Base-by-base conservation (phyloP, 2,888 invertebrate genomes). In the Heliconius aoede region DNA sequence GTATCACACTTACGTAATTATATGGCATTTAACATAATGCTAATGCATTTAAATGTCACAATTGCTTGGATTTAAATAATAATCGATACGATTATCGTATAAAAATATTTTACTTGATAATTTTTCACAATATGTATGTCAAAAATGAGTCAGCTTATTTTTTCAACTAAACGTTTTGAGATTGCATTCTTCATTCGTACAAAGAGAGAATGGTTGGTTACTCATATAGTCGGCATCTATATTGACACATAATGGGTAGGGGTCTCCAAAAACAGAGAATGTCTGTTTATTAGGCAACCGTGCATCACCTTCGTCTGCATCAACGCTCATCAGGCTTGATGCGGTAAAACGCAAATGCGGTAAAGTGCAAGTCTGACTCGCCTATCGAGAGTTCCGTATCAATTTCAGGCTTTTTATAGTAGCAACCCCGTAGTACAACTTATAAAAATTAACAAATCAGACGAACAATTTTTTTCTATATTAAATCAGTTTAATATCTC, bases 11-110 rank as follows among this genome's bases (percentile, higher is more conserved):
- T 36, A 40, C 65, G 65, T 65, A 36, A 65, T 26, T 40, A 40
- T 65, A 65, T 40, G 65, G 24, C 36, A 65, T 65, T 65, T 65
- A 65, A 24, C 26, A 65, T 26, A 24, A 40, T 65, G 36, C 65
- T 32, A 36, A 64, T 36, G 24, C 21, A 40, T 65, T 65, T 65
- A 65, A 40, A 65, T 36, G 24, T 40, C 18, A 36, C 15, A 24
- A 24, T 36, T 65, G 36, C 36, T 65, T 36, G 24, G 13, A 24
- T 24, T 1, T 36, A 24, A 36, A 24, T 24, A 36, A 24, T 36
- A 65, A 65, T 65, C 24, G 36, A 36, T 15, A 40, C 3, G 36
- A 15, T 18, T 40, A 15, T 64, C 11, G 11, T 13, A 64, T 36
- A 62, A 26, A 61, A 64, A 32, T 4, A 32, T 64, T n/a, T 36